phyloP scores from a whole-genome alignment of 2,888 invertebrate genomes.

The Acanthosepion esculentum region DNA sequence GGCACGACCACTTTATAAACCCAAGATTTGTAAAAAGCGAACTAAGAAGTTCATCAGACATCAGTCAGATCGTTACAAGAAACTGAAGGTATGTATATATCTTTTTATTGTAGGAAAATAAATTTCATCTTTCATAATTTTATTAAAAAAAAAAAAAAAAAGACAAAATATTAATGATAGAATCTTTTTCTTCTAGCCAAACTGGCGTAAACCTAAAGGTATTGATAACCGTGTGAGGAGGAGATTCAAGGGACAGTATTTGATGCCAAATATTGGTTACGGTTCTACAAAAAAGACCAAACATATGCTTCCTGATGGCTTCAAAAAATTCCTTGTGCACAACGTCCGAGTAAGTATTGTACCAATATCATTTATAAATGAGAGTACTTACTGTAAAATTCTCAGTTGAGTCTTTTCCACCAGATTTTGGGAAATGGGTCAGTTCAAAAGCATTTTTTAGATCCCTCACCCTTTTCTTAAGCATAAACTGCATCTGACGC shows the following conservation, averaged over 20 bases:
- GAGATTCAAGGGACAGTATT: slow-evolving; percentile 98
- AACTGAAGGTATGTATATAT: slow-evolving; percentile 84
- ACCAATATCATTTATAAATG: no score
- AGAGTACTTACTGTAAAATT: no score
- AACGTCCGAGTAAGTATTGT: slow-evolving; percentile 83
- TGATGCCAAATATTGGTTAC: slow-evolving; percentile 99
- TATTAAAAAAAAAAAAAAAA: no score
- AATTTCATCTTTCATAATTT: not conserved
- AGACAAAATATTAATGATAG: not conserved
- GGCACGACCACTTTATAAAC: slow-evolving; percentile 67
- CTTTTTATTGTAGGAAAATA: no score
- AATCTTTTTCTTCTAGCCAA: slow-evolving; percentile 79
- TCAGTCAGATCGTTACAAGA: slow-evolving; percentile 97
- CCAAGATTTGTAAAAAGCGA: slow-evolving; percentile 92
- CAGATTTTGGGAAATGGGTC: no score
- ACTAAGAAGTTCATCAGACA: slow-evolving; percentile 98
- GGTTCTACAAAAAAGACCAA: slow-evolving; percentile 95
- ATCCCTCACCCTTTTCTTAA: no score
- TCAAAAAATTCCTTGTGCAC: slow-evolving; percentile 94
- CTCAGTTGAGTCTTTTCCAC: no score
- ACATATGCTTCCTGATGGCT: slow-evolving; percentile 98
- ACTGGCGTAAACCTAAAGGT: slow-evolving; percentile 99
- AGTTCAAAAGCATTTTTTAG: no score
- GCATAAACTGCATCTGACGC: no score
- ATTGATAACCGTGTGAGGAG: slow-evolving; percentile 99